Evolutionary conservation across 2,888 invertebrate genomes (phyloP).

Genomic region (Phyllotreta cruciferae): DNA sequence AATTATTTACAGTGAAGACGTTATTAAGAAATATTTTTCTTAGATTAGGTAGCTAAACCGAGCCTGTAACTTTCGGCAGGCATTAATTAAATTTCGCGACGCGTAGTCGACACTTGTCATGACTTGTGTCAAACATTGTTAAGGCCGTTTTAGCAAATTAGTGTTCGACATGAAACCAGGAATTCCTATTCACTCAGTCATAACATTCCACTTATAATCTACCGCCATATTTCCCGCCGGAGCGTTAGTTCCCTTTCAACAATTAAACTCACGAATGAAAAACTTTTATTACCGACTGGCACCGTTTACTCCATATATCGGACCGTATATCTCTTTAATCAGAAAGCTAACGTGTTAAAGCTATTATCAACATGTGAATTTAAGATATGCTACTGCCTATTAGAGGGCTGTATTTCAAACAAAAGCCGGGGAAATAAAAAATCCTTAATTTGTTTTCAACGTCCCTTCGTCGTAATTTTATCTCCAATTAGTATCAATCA

Average conservation of each 20-base stretch:
- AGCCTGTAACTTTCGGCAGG: slow-evolving; percentile 35
- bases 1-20: background rate
- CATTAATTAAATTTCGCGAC: slow-evolving; percentile 55
- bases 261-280: slow-evolving; percentile 34
- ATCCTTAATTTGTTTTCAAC: background rate
- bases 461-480: slow-evolving; percentile 6
- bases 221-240: slow-evolving; percentile 30
- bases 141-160: slow-evolving; percentile 50
- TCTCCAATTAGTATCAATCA: slow-evolving; percentile 20
- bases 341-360: slow-evolving; percentile 23
- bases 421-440: too few relatives aligned
- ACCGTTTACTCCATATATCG: slow-evolving; percentile 29
- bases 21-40: slow-evolving; percentile 1
- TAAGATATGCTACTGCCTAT: background rate
- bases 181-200: slow-evolving; percentile 40
- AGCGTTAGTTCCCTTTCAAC: slow-evolving; percentile 26
- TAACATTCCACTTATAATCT: slow-evolving; percentile 38
- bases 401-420: background rate
- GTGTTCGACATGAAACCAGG: slow-evolving; percentile 44
- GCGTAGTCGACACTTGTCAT: slow-evolving; percentile 53
- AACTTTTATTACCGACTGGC: slow-evolving; percentile 29
- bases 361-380: slow-evolving; percentile 9
- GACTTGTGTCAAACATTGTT: slow-evolving; percentile 55
- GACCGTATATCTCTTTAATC: slow-evolving; percentile 20
- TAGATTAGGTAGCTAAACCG: slow-evolving; percentile 10